Evolutionary conservation across 2,113 vertebrate species (phyloP), one percentile per base, ranked within the genome.

Genomic region (Ploceus nigricollis): DNA sequence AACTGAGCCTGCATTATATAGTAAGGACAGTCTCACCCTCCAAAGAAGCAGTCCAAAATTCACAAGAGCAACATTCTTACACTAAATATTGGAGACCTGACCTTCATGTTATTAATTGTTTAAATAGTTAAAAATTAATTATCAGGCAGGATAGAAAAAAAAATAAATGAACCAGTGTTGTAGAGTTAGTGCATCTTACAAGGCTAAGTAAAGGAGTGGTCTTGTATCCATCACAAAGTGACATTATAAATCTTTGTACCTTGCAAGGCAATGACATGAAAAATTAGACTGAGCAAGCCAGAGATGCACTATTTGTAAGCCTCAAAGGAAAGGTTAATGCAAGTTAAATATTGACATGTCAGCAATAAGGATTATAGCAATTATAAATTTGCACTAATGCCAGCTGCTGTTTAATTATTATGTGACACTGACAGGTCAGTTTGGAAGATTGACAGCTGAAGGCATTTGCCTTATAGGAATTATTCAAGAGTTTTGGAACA

Each of bases 271-370:
- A 71, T 94, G 97, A 98, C 97, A 97, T 98, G 97, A 98, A 97
- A 98, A 98, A 98, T 98, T 97, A 97, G 82, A 94, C 91, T 65
- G 95, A 98, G 96, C 93, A 97, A 97, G 96, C 63, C 94, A 89
- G 96, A 96, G 97, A 97, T 97, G 94, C 94, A 91, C 94, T 92
- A 96, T 97, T 97, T 97, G 96, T 97, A 98, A 98, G 97, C 97
- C 96, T 98, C 97, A 96, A 96, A 98, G 95, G 96, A 98, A 98
- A 98, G 98, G 98, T 98, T 98, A 98, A 98, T 97, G 94, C 82
- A 97, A 98, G 98, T 98, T 98, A 98, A 98, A 98, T 98, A 98
- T 98, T 98, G 97, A 98, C 97, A 97, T 97, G 98, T 98, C 97
- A 98, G 97, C 96, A 97, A 97, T 98, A 97, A 97, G 95, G 97